Evolutionary conservation across 2,797 vertebrate species (phyloP).

Genomic region (Steatocranus sp.): DNA sequence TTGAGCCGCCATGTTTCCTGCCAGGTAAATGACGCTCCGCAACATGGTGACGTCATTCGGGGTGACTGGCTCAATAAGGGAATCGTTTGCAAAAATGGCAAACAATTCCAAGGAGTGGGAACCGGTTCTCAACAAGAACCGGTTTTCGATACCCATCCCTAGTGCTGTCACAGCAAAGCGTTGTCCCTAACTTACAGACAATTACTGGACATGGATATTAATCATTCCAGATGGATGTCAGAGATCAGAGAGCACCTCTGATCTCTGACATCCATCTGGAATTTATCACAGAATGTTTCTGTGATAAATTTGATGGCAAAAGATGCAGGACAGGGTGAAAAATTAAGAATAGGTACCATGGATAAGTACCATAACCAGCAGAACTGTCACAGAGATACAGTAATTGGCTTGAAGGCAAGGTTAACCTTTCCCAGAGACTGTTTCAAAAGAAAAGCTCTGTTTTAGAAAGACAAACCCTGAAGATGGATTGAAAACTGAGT

Average conservation of each 20-base stretch:
- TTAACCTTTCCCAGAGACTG: constrained; percentile 18
- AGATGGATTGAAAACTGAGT: background rate
- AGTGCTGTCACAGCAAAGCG: background rate
- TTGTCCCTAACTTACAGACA: background rate
- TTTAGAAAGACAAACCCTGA: background rate
- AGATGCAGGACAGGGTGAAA: background rate
- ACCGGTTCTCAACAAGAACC: no score
- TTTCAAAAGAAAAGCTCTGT: background rate
- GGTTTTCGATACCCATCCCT: no score
- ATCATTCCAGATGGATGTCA: constrained; percentile 41
- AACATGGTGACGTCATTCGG: no score
- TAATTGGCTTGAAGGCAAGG: constrained; percentile 12
- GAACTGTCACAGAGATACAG: background rate
- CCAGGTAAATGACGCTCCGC: no score
- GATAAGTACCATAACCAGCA: background rate
- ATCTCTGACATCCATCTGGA: no score
- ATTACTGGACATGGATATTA: constrained; percentile 26
- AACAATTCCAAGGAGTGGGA: no score
- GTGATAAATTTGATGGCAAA: constrained; percentile 1
- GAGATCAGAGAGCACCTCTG: constrained; percentile 1
- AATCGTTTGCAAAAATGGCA: no score
- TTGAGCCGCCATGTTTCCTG: no score
- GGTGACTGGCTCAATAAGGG: no score
- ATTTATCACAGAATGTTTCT: background rate
- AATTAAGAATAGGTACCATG: background rate